Base-by-base conservation (phyloP, 2,888 invertebrate species). In the Mesorhabditis sp. region DNA sequence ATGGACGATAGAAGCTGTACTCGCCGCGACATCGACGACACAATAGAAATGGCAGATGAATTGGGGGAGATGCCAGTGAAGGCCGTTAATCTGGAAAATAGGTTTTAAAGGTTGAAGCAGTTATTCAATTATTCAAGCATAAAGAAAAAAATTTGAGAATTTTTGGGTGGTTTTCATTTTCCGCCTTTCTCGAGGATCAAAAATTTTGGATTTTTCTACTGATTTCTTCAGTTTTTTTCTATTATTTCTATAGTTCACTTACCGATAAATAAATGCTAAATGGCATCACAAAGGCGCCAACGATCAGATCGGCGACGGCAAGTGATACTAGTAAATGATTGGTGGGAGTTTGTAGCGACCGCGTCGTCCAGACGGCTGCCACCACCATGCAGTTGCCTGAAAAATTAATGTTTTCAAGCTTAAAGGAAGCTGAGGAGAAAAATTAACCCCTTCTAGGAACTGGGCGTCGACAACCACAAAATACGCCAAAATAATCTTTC, bases 1-100 rank as follows among this genome's bases (percentile, higher is more conserved):
- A 78, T 85, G 86, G 66, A 85, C 78, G 67, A 85, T 85, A n/a
- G 85, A 85, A 6, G 83, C 79, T 5, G 85, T 85, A 63, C 83
- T 83, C 28, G 84, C 85, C 41, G 82, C 77, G 15, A 85, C 85
- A 72, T 85, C 85, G 66, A 82, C 45, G 45, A 82, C 79, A 67
- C 82, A 81, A 74, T 83, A 85, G 70, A 85, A 72, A 71, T 85
- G 78, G 71, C 85, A 85, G 4, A 81, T 74, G 65, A 75, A 68
- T n/a, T 76, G 74, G 3, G 84, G 80, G 65, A 85, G 76, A 68
- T 83, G 82, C 85, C 85, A 85, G 66, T 85, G 83, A 43, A 85
- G 77, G 63, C 75, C 76, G 74, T 86, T 86, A 13, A 85, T 70
- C 84, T 83, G 67, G 73, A 80, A 28, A 28, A 28, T 28, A 28